Conservation (phyloP, 2,888 invertebrate species). For the Ennomos quercinarius region DNA sequence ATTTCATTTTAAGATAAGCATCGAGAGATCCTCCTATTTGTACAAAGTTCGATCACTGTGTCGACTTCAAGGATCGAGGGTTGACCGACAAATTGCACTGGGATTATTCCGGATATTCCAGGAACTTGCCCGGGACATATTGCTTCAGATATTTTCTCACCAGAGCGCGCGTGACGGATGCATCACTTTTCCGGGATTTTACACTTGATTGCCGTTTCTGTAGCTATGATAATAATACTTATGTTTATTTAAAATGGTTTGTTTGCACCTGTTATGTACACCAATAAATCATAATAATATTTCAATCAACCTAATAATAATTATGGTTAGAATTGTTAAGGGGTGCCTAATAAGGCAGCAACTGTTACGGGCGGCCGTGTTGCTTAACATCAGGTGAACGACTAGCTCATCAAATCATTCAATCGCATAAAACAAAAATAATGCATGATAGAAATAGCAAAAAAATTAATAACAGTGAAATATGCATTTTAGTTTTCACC, state of each 20-base stretch:
- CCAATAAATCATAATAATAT: too few species aligned
- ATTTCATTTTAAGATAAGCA: constrained; percentile 3
- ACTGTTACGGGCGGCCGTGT: too few species aligned
- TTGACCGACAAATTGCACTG: constrained; percentile 56
- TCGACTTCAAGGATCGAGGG: constrained; percentile 23
- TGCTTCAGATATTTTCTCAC: constrained; percentile 54
- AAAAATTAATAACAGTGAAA: too few species aligned
- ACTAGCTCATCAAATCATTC: too few species aligned
- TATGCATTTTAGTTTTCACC: too few species aligned
- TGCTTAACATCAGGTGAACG: too few species aligned
- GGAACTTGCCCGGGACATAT: constrained; percentile 51
- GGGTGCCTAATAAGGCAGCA: too few species aligned
- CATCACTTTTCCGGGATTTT: constrained; percentile 37
- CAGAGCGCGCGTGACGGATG: constrained; percentile 47
- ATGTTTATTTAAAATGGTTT: not conserved
- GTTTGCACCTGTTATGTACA: too few species aligned
- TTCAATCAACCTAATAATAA: too few species aligned
- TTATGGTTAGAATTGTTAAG: too few species aligned
- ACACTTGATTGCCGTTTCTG: constrained; percentile 39
- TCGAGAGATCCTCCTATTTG: not conserved
- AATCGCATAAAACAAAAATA: too few species aligned
- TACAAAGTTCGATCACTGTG: constrained; percentile 13
- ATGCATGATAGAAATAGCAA: too few species aligned
- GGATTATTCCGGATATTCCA: constrained; percentile 57
- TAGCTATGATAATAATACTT: not conserved